A percentile compares a stretch with the other conserved stretches of the same genome.
These are phyloP conservation scores for Notodonta dromedarius DNA, from an alignment of 2,888 invertebrate genomes.

Conservation along the genomic window DNA sequence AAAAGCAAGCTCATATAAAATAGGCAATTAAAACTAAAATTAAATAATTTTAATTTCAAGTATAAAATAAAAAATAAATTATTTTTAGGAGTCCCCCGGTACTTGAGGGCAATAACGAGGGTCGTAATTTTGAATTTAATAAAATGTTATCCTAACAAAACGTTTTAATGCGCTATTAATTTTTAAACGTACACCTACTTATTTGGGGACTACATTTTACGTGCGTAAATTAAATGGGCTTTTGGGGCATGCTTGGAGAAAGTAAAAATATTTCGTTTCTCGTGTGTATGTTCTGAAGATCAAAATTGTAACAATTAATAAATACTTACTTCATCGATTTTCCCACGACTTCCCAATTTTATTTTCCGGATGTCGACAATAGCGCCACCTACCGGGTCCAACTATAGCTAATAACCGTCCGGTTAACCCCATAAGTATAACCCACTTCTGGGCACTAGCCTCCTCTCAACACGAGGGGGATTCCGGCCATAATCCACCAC, in stretches of 20 bases:
- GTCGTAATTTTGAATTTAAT: constrained; percentile 51
- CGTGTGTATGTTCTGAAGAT: no score
- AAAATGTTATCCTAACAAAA: constrained; percentile 53
- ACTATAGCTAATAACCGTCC: no score
- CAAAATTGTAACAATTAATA: no score
- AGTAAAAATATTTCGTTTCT: no score
- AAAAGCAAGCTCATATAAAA: background rate
- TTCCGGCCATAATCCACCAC: no score
- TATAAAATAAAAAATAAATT: constrained; percentile 15
- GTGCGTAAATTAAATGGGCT: constrained; percentile 24
- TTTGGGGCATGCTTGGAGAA: background rate
- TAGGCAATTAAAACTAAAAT: constrained; percentile 14
- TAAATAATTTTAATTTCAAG: constrained; percentile 18
- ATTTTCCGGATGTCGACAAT: no score
- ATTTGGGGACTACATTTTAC: constrained; percentile 16
- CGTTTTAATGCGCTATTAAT: constrained; percentile 45
- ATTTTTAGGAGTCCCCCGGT: constrained; percentile 37
- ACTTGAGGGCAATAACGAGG: constrained; percentile 45
- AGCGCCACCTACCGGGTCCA: no score
- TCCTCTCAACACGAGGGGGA: no score
- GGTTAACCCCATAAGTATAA: no score
- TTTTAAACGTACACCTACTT: constrained; percentile 35
- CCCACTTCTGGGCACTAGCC: no score
- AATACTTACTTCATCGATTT: no score
- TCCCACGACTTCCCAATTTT: no score